Evolutionary conservation across 2,888 invertebrate species (phyloP).

Genomic region (Hecatera dysodea): DNA sequence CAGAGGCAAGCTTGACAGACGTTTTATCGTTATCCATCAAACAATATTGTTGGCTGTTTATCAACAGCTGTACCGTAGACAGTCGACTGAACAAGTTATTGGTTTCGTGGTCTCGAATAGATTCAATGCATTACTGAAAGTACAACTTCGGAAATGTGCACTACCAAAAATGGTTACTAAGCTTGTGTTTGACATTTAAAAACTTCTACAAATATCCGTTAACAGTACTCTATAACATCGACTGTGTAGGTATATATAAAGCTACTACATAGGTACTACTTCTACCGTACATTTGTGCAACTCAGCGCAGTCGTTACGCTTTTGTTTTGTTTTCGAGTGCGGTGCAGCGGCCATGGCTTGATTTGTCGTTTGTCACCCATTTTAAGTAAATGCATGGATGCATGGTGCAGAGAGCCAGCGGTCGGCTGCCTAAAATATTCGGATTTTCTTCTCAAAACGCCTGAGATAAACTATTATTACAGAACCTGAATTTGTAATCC

Average conservation of each 20-base stretch:
- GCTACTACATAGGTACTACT: neutral
- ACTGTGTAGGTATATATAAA: neutral
- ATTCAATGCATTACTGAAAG: conserved; percentile 26
- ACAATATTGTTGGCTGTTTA: conserved; percentile 34
- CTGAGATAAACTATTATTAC: neutral
- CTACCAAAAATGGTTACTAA: neutral
- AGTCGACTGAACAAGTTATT: conserved; percentile 33
- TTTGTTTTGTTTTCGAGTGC: conserved; percentile 32
- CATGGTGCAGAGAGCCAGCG: neutral
- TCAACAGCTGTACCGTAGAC: conserved; percentile 26
- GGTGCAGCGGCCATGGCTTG: neutral
- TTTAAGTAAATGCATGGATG: conserved; percentile 23
- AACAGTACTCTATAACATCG: neutral
- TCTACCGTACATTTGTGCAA: conserved; percentile 6
- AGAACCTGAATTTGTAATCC: neutral
- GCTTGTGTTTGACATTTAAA: too few relatives aligned
- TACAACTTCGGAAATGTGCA: conserved; percentile 5
- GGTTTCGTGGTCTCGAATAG: conserved; percentile 44
- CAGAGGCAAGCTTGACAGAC: neutral
- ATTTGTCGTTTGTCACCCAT: conserved; percentile 10
- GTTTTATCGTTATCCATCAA: conserved; percentile 21
- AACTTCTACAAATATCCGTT: neutral
- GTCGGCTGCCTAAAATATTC: neutral
- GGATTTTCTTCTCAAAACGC: neutral
- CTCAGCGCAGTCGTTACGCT: neutral